A percentile compares a stretch with the other conserved stretches of the same genome.
phyloP scores from a whole-genome alignment of 2,113 vertebrate species.

The Mobula hypostoma region DNA sequence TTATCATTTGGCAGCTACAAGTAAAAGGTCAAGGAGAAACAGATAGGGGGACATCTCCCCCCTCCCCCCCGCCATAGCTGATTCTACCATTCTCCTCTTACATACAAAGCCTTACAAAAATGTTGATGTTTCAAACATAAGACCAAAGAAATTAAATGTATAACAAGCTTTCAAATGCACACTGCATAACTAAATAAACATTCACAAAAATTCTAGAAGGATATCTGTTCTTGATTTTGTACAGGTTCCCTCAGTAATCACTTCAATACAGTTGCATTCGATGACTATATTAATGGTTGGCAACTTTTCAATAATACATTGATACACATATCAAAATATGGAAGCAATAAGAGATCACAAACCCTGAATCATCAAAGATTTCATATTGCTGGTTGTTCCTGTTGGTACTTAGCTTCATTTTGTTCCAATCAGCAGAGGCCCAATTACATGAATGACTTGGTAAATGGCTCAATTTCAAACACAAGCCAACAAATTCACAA shows the following conservation, averaged over 20 bases:
- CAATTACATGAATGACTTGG: not conserved
- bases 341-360: not conserved
- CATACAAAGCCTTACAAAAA: not conserved
- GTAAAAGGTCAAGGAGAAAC: not conserved
- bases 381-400: not conserved
- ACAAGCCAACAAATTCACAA: not conserved
- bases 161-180: too few species aligned
- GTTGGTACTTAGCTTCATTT: not conserved
- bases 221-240: not conserved
- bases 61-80: not conserved
- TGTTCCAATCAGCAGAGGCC: not conserved
- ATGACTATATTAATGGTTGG: not conserved
- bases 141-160: too few species aligned
- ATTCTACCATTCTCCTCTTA: not conserved
- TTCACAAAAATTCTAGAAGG: not conserved
- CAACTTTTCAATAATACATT: not conserved
- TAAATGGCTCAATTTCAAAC: not conserved
- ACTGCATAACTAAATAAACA: not conserved
- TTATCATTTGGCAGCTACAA: not conserved
- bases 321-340: not conserved
- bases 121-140: too few species aligned
- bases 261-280: not conserved
- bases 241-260: not conserved
- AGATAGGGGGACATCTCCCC: not conserved
- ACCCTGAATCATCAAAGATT: not conserved